Evolutionary conservation across 1,140 invertebrate genomes (phyloP).

Genomic region (Atopsyche davidsoni): DNA sequence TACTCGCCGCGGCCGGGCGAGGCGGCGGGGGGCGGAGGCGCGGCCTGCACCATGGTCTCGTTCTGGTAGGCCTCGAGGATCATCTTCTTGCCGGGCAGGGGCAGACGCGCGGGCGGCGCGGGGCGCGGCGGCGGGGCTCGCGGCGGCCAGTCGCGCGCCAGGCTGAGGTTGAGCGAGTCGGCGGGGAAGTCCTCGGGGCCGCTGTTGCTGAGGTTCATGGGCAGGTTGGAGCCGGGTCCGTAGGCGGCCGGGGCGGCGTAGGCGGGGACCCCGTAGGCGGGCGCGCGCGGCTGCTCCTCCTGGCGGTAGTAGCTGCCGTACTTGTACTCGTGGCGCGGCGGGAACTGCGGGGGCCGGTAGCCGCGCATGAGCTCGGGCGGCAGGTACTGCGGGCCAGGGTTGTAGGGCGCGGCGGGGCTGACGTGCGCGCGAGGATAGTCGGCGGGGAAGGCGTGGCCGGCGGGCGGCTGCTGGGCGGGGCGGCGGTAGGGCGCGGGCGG

Average conservation of each 20-base stretch:
- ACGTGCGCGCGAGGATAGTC: conserved; percentile 33
- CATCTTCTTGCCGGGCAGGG: conserved; percentile 46
- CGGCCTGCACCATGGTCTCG: conserved; percentile 29
- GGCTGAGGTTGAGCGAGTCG: conserved; percentile 26
- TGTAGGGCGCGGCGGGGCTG: conserved; percentile 36
- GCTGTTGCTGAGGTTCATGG: conserved; percentile 44
- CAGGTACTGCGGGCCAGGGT: conserved; percentile 36
- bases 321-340: conserved; percentile 32
- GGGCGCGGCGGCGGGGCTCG: conserved; percentile 31
- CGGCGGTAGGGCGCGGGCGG: conserved; percentile 34
- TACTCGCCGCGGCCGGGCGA: conserved; percentile 34
- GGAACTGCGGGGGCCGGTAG: conserved; percentile 31
- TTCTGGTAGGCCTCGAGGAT: conserved; percentile 46
- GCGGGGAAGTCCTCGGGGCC: conserved; percentile 34
- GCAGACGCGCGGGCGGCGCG: conserved; percentile 32
- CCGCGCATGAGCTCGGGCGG: conserved; percentile 37
- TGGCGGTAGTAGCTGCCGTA: not conserved
- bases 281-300: not conserved
- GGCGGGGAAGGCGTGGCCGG: conserved; percentile 25
- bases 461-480: conserved; percentile 1
- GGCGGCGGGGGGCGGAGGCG: conserved; percentile 13
- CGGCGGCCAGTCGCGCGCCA: conserved; percentile 11
- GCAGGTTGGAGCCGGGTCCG: conserved; percentile 15
- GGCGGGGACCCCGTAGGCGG: too few species aligned
- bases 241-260: not conserved